Base-by-base conservation (phyloP, 2,888 invertebrate genomes). In the Palloptera scutellata region DNA sequence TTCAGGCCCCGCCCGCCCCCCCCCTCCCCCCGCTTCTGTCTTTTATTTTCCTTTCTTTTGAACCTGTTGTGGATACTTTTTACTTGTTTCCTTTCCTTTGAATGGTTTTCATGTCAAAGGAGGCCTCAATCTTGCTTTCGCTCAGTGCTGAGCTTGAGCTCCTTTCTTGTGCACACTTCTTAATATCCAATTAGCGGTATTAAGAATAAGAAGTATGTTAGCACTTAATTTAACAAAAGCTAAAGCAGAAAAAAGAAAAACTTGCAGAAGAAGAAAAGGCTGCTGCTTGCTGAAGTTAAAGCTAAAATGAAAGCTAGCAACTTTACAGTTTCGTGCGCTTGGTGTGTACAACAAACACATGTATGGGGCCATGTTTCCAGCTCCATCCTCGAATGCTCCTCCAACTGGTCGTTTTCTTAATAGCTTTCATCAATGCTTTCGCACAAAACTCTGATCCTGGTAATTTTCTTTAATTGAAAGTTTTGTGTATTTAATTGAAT, bases 121-220 rank as follows among this genome's bases (percentile, higher is more conserved):
- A 13, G 48, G n/a, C n/a, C 48, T 8, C 48, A 48, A 48, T 30
- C 30, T 30, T 30, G 48, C 11, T 48, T 48, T 13, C n/a, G 9
- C 13, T 13, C 12, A 48, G 48, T 15, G 12, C 48, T 48, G n/a
- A 15, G 48, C 17, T n/a, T 19, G 15, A 12, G 19, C 8, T 53
- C 53, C 13, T 15, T 20, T 12, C 20, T n/a, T 19, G 17, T 15
- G 20, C 15, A 20, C 55, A 64, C 64, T 52, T 73, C 76, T 75
- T 74, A 73, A 78, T 75, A 71, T 73, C 70, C 73, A 68, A 78
- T 77, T 77, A 77, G 58, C 66, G 62, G 19, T 58, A 66, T 61
- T 19, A 17, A 19, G 40, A 40, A 51, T 51, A 61, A 73, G 72
- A 67, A 51, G 66, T 48, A 59, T 15, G 53, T 42, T 17, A 15